Evolutionary conservation across 2,888 invertebrate genomes (phyloP).

Genomic region (Cerceris rybyensis): DNA sequence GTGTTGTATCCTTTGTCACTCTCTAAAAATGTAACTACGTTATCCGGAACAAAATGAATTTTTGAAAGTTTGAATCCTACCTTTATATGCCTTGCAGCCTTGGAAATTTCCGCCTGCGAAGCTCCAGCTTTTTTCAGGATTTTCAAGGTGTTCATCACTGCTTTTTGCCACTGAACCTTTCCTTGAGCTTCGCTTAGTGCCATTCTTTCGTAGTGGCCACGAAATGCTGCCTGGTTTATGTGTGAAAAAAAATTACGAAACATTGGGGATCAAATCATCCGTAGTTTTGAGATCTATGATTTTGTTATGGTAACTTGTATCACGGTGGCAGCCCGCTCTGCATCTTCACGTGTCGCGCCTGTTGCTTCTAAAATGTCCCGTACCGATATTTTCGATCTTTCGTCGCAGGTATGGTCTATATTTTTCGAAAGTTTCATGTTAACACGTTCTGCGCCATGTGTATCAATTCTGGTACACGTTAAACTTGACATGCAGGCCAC

Average conservation of each 20-base stretch:
- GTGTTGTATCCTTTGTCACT: no score
- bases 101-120: conserved; percentile 67
- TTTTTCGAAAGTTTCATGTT: neutral
- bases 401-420: conserved; percentile 53
- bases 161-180: conserved; percentile 75
- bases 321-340: conserved; percentile 69
- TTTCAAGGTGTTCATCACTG: conserved; percentile 71
- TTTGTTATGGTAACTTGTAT: conserved; percentile 71
- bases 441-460: no score
- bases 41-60: conserved; percentile 1
- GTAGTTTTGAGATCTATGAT: no score
- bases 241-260: no score
- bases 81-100: conserved; percentile 70
- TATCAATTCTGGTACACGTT: no score
- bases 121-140: conserved; percentile 73
- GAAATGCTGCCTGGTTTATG: conserved; percentile 70
- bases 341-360: conserved; percentile 63
- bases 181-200: conserved; percentile 67
- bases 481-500: no score
- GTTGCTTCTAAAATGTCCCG: conserved; percentile 67
- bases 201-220: conserved; percentile 74
- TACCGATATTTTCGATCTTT: conserved; percentile 65
- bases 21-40: no score
- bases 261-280: no score
- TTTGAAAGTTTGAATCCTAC: conserved; percentile 50